A percentile compares a stretch with the other conserved stretches of the same genome.
These are phyloP conservation scores for Tragelaphus scriptus DNA, from an alignment of 2,113 vertebrate genomes.

Conservation along the genomic window DNA sequence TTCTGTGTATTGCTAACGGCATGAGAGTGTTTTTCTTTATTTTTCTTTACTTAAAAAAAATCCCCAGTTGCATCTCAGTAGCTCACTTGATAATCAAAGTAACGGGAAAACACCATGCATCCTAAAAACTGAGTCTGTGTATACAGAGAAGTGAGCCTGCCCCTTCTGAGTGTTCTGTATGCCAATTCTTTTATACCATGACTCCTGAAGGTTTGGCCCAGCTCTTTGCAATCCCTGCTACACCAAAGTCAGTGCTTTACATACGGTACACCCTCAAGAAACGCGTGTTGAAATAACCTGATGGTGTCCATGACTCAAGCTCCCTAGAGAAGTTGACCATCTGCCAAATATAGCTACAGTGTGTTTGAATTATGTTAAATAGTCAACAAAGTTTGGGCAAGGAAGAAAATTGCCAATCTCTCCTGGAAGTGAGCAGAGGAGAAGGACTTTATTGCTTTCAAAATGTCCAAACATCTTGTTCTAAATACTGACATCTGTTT, in stretches of 20 bases:
- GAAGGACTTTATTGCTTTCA: conserved; percentile 50
- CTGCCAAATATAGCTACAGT: conserved; percentile 53
- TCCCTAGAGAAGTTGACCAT: conserved; percentile 51
- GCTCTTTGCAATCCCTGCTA: not conserved
- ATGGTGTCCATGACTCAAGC: not conserved
- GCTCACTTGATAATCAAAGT: conserved; percentile 7
- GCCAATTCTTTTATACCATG: not conserved
- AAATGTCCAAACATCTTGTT: conserved; percentile 68
- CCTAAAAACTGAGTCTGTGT: not conserved
- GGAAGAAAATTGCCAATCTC: conserved; percentile 52
- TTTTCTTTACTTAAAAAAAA: not conserved
- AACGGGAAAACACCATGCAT: not conserved
- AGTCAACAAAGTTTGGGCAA: conserved; percentile 52
- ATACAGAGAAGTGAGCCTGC: not conserved
- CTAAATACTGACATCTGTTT: conserved; percentile 71
- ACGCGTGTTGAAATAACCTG: conserved; percentile 36
- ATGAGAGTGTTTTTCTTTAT: not conserved
- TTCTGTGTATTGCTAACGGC: not conserved
- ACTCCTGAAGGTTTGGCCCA: not conserved
- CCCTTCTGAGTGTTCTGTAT: not conserved
- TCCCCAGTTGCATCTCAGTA: not conserved
- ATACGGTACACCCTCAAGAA: conserved; percentile 29
- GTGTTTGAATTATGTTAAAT: conserved; percentile 53
- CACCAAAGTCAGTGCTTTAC: conserved; percentile 20
- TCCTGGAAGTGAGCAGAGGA: conserved; percentile 54